Conservation (phyloP, 2,797 vertebrate species). For the Rhynchonycteris naso region DNA sequence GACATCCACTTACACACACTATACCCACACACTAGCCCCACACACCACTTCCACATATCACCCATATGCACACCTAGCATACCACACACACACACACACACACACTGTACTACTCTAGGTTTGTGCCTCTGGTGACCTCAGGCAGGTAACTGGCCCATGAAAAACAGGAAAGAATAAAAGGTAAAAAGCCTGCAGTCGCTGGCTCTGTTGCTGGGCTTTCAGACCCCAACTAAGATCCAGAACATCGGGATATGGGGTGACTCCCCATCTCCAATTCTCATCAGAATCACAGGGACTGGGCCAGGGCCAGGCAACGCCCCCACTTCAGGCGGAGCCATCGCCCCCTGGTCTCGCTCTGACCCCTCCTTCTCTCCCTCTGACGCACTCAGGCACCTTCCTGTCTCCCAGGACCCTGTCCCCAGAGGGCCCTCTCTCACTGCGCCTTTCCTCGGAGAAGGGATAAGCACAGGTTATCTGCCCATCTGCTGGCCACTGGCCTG, state of each 20-base stretch:
- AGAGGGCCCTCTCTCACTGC: background rate
- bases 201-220: background rate
- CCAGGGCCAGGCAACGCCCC: no score
- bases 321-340: background rate
- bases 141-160: background rate
- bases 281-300: background rate
- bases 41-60: background rate
- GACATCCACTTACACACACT: no score
- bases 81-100: rapidly evolving
- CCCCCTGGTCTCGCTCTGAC: background rate
- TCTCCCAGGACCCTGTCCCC: background rate
- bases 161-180: background rate
- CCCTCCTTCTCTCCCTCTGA: background rate
- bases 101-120: no score
- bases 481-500: conserved; percentile 63
- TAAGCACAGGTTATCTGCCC: conserved; percentile 68
- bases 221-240: background rate
- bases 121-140: background rate
- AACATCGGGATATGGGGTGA: background rate
- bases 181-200: background rate
- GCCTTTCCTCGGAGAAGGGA: conserved; percentile 37
- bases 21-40: no score
- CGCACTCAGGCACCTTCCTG: conserved; percentile 2
- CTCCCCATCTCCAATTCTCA: background rate
- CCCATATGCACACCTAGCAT: background rate